phyloP scores from a whole-genome alignment of 1,140 invertebrate species.

The Drosophila orena region DNA sequence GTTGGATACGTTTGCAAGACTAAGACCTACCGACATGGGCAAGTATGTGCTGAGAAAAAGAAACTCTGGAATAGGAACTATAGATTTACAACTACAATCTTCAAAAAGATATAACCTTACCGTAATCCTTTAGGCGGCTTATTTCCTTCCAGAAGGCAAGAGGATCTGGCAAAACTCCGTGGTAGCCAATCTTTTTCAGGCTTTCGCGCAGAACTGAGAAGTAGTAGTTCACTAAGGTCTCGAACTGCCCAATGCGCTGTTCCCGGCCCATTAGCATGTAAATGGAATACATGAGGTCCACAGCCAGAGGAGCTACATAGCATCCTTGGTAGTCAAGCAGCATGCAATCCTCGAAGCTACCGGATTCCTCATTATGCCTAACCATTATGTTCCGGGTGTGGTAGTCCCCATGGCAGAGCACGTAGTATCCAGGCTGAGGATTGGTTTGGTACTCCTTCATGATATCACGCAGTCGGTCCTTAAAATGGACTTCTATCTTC shows the following conservation, averaged over 20 bases:
- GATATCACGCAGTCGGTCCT: neutral
- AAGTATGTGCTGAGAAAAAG: constrained; percentile 33
- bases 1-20: neutral
- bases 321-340: constrained; percentile 60
- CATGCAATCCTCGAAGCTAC: constrained; percentile 50
- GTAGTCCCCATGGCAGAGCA: constrained; percentile 65
- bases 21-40: constrained; percentile 21
- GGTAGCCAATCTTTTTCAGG: constrained; percentile 48
- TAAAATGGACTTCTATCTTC: constrained; percentile 8
- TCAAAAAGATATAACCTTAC: neutral
- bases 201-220: constrained; percentile 45
- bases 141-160: constrained; percentile 38
- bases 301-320: constrained; percentile 36
- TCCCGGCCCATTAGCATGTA: constrained; percentile 56
- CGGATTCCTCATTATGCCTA: constrained; percentile 37
- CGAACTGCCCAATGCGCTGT: constrained; percentile 27
- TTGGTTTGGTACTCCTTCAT: constrained; percentile 45
- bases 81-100: neutral
- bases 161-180: constrained; percentile 49
- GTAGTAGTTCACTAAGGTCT: constrained; percentile 57
- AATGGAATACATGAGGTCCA: constrained; percentile 59
- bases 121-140: constrained; percentile 22
- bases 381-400: constrained; percentile 69
- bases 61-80: constrained; percentile 34
- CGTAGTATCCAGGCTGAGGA: constrained; percentile 36